A percentile compares a stretch with the other conserved stretches of the same genome.
These are phyloP conservation scores for Litocranius walleri DNA, from an alignment of 2,113 vertebrate genomes.

Conservation along the genomic window DNA sequence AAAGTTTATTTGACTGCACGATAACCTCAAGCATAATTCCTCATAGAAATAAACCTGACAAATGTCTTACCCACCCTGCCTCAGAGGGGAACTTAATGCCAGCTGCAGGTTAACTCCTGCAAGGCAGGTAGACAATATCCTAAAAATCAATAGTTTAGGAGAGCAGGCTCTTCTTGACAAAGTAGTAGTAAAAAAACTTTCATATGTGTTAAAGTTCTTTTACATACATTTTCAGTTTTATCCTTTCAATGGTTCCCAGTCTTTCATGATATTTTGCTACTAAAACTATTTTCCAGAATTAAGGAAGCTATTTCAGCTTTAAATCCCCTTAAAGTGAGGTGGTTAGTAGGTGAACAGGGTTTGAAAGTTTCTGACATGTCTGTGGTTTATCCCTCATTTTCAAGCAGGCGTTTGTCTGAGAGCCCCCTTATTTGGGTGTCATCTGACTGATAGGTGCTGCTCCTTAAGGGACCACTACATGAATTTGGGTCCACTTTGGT, in stretches of 20 bases:
- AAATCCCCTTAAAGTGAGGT: background rate
- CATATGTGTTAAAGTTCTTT: background rate
- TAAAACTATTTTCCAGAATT: background rate
- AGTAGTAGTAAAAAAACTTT: background rate
- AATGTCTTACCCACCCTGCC: background rate
- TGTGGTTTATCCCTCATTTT: background rate
- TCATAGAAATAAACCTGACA: slow-evolving; percentile 65
- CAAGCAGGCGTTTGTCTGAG: background rate
- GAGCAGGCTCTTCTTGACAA: background rate
- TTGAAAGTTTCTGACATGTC: background rate
- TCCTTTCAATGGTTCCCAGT: background rate
- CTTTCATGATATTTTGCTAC: background rate
- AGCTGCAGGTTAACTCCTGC: background rate
- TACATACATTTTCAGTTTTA: background rate
- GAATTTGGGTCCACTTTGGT: background rate
- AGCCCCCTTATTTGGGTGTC: background rate
- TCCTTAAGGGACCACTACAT: background rate
- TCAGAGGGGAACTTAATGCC: background rate
- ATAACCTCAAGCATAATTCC: slow-evolving; percentile 69
- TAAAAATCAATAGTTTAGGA: background rate
- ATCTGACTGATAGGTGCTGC: background rate
- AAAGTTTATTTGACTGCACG: slow-evolving; percentile 69
- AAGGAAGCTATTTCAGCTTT: background rate
- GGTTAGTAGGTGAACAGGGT: background rate
- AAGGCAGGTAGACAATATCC: background rate